Evolutionary conservation across 2,888 invertebrate genomes (phyloP).

Genomic region (Eupithecia subumbrata): DNA sequence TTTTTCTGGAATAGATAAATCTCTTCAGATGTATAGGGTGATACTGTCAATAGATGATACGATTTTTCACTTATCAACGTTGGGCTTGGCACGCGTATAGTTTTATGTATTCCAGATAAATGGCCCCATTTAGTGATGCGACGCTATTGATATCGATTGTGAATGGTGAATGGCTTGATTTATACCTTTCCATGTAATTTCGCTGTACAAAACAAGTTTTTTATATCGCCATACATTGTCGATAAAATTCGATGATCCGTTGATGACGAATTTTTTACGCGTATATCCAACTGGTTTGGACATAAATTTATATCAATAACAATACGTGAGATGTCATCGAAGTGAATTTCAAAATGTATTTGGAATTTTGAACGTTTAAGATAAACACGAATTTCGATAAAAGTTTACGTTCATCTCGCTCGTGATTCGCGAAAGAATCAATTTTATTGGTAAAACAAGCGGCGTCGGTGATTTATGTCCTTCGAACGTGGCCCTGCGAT

Average conservation of each 20-base stretch:
- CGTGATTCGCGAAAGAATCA: constrained; percentile 75
- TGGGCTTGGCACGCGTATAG: constrained; percentile 70
- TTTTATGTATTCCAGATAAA: constrained; percentile 75
- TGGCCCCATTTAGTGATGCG: constrained; percentile 71
- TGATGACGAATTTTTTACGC: constrained; percentile 56
- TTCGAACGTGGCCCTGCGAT: constrained; percentile 74
- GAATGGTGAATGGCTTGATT: constrained; percentile 68
- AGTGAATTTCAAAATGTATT: constrained; percentile 32
- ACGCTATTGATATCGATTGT: constrained; percentile 69
- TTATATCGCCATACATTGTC: constrained; percentile 55
- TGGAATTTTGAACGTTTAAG: constrained; percentile 23
- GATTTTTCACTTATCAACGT: constrained; percentile 72
- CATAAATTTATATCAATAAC: constrained; percentile 33
- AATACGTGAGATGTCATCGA: constrained; percentile 33
- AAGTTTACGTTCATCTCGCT: constrained; percentile 57
- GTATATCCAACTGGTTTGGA: constrained; percentile 29
- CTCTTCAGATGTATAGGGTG: constrained; percentile 68
- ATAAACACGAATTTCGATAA: constrained; percentile 44
- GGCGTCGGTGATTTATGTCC: constrained; percentile 76
- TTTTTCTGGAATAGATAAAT: constrained; percentile 62
- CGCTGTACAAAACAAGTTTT: constrained; percentile 63
- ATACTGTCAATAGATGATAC: constrained; percentile 63
- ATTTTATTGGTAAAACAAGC: constrained; percentile 82
- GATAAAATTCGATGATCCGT: constrained; percentile 59
- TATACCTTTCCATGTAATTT: constrained; percentile 69